A percentile compares a stretch with the other conserved stretches of the same genome.
phyloP scores from a whole-genome alignment of 2,888 invertebrate species.

The Leptinotarsa peninsularis region DNA sequence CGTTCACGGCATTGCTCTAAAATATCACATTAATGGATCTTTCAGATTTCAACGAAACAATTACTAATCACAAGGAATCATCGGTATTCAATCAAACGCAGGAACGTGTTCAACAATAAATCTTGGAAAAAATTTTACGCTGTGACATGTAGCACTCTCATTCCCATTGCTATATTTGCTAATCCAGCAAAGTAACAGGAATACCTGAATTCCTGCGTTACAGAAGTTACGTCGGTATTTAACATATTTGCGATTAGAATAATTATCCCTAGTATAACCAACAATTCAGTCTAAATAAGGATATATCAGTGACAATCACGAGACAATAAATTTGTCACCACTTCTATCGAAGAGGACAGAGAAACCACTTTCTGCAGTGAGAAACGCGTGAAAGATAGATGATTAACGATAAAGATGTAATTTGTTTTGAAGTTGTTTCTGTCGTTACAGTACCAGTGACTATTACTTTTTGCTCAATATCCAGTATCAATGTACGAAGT shows the following conservation, averaged over 20 bases:
- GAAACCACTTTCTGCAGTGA: not conserved
- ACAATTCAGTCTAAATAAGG: conserved; percentile 38
- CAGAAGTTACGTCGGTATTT: conserved; percentile 38
- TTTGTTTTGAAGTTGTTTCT: too few species aligned
- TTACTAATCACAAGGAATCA: conserved; percentile 18
- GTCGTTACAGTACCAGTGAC: too few species aligned
- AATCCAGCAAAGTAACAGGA: conserved; percentile 36
- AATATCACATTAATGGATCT: not conserved
- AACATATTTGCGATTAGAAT: conserved; percentile 35
- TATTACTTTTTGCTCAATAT: too few species aligned
- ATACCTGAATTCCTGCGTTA: conserved; percentile 34
- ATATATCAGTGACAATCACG: conserved; percentile 36
- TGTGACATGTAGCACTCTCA: conserved; percentile 31
- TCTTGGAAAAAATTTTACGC: conserved; percentile 31
- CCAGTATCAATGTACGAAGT: too few species aligned
- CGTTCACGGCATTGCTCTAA: too few species aligned
- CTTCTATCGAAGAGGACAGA: not conserved
- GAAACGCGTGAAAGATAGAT: not conserved
- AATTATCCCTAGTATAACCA: conserved; percentile 38
- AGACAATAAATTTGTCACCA: conserved; percentile 27
- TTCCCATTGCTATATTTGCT: conserved; percentile 36
- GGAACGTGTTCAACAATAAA: conserved; percentile 34
- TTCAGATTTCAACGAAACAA: conserved; percentile 14
- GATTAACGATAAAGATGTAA: not conserved
- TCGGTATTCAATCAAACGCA: conserved; percentile 9